Conservation (phyloP, 2,888 invertebrate species). For the Enchytraeus crypticus region DNA sequence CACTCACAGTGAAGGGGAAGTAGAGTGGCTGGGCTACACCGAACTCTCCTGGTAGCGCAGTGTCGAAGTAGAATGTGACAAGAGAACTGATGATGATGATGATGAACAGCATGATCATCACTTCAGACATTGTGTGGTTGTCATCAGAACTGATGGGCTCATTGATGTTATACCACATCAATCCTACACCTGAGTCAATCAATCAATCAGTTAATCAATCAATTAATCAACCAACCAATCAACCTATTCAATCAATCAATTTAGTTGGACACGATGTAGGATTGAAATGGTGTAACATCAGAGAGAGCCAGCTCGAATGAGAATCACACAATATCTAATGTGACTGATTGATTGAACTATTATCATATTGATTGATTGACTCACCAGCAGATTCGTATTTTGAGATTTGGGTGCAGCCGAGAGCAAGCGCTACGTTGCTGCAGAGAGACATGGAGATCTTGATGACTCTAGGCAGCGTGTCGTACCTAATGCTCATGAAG, state of each 20-base stretch:
- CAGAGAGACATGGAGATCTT: conserved; percentile 60
- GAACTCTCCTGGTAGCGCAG: conserved; percentile 23
- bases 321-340: not conserved
- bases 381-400: conserved; percentile 62
- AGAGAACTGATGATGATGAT: conserved; percentile 16
- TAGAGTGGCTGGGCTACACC: conserved; percentile 20
- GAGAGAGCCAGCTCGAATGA: not conserved
- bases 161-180: conserved; percentile 31
- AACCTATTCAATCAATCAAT: not conserved
- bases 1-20: conserved; percentile 23
- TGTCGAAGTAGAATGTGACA: conserved; percentile 22
- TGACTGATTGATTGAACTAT: too few relatives aligned
- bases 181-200: conserved; percentile 16
- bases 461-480: conserved; percentile 50
- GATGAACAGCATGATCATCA: conserved; percentile 28
- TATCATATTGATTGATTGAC: too few relatives aligned
- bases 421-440: conserved; percentile 70
- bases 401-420: conserved; percentile 65
- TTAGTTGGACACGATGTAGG: not conserved
- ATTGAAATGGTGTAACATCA: not conserved
- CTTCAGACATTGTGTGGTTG: conserved; percentile 33
- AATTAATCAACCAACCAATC: too few relatives aligned
- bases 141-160: conserved; percentile 38
- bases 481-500: conserved; percentile 59
- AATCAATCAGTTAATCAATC: too few relatives aligned